Conservation (phyloP, 2,113 vertebrate species). For the Cynopterus brachyotis region DNA sequence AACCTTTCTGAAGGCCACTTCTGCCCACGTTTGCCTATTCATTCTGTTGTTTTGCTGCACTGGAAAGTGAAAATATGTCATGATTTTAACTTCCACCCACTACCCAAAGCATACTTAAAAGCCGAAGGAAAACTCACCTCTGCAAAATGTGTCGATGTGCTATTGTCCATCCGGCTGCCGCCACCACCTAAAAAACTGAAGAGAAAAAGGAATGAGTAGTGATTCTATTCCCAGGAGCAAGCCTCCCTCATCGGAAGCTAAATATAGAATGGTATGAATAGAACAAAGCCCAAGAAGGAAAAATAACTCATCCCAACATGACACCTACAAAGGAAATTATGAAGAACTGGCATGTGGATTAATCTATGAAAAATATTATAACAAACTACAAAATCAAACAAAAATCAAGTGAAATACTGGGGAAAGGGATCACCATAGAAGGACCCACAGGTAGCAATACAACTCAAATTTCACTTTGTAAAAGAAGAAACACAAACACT, state of each 20-base stretch:
- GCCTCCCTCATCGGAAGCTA: constrained; percentile 57
- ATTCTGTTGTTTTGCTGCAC: neutral
- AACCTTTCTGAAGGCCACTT: neutral
- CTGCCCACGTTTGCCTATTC: neutral
- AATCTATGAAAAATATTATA: neutral
- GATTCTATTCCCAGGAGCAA: constrained; percentile 61
- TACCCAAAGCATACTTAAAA: neutral
- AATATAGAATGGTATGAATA: constrained; percentile 26
- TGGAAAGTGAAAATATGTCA: neutral
- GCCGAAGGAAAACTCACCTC: constrained; percentile 86
- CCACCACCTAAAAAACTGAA: constrained; percentile 92
- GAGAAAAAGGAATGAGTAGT: constrained; percentile 68
- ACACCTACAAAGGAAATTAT: neutral
- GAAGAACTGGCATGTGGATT: neutral
- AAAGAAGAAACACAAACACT: constrained; percentile 7
- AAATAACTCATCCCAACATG: constrained; percentile 48
- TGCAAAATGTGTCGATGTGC: constrained; percentile 93
- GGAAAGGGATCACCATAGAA: neutral
- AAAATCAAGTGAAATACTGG: constrained; percentile 7
- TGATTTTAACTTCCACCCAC: neutral
- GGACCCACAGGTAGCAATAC: neutral
- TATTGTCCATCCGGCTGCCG: constrained; percentile 87
- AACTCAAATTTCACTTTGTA: constrained; percentile 19
- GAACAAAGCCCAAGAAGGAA: constrained; percentile 63
- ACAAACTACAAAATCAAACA: neutral